Conservation (phyloP, 1,140 invertebrate genomes). For the Panulirus ornatus region DNA sequence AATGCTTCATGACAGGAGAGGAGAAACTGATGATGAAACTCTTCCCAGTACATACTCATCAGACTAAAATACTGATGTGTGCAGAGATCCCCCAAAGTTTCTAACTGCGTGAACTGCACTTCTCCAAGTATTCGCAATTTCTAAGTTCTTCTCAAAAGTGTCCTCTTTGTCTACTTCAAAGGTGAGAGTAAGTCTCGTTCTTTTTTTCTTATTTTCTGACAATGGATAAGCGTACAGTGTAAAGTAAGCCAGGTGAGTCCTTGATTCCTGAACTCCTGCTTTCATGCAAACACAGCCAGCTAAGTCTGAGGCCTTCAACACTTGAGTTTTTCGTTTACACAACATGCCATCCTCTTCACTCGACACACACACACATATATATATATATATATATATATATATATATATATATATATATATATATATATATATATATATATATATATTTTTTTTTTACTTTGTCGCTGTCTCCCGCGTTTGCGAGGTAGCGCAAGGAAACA, state of each 20-base stretch:
- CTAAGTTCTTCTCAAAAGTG: constrained; percentile 35
- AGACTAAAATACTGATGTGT: no score
- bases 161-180: constrained; percentile 17
- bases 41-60: no score
- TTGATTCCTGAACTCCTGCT: neutral
- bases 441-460: no score
- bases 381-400: no score
- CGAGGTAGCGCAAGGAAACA: no score
- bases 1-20: no score
- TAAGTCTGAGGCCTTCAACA: constrained; percentile 31
- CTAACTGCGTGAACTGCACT: constrained; percentile 16
- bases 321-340: neutral
- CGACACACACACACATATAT: no score
- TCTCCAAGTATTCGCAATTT: constrained; percentile 14
- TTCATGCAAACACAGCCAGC: constrained; percentile 27
- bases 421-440: no score
- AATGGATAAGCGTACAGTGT: constrained; percentile 37
- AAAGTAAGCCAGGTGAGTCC: constrained; percentile 12
- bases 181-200: neutral
- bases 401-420: no score
- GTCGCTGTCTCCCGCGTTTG: no score
- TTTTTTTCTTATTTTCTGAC: neutral
- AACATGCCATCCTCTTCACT: neutral
- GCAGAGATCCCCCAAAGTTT: no score
- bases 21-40: no score